Base-by-base conservation (phyloP, 64 coral and sea anemone genomes). In the Pocillopora damicornis region DNA sequence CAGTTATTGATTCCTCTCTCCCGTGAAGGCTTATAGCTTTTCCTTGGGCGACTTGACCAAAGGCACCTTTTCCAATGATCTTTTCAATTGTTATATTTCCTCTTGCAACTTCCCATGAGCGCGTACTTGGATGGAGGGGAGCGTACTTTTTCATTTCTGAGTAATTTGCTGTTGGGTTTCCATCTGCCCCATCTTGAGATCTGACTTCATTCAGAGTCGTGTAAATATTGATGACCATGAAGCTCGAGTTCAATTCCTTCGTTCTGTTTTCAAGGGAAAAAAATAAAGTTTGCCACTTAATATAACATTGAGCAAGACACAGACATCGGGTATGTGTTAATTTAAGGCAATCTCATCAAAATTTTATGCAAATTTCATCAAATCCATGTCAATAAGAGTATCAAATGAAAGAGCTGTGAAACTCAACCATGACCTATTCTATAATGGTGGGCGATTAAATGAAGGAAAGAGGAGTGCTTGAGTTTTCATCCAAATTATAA, bases 11-110 rank as follows among this genome's bases (percentile, higher is more conserved):
- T 74, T 51, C 78, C 16, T 80, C 37, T n/a, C 17, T 59, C 15
- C 51, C 65, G 75, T 37, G 57, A n/a, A 80, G 68, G 12, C 75
- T 6, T 38, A 30, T 69, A 20, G 77, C 76, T 34, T 12, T 71
- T 90, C 76, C 88, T 73, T 82, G 75, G 6, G 76, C 64, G 0
- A 90, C 78, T 23, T 73, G 63, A 59, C 88, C 88, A 90, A 90
- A 90, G 1, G 88, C 78, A 8, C 88, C 89, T 12, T 84, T 22
- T 11, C 80, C 73, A 66, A 83, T 86, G 26, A 93, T 60, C 87
- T 91, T 91, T 17, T 86, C 60, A 35, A 87, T 60, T 35, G 36
- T 30, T 4, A 91, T 66, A 17, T 62, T 87, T 66, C 87, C 74
- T 86, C 62, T 78, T 14, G 82, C 61, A 73, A 91, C 80, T 30